phyloP scores from a whole-genome alignment of 1,140 invertebrate genomes.

The Calephelis virginiensis region DNA sequence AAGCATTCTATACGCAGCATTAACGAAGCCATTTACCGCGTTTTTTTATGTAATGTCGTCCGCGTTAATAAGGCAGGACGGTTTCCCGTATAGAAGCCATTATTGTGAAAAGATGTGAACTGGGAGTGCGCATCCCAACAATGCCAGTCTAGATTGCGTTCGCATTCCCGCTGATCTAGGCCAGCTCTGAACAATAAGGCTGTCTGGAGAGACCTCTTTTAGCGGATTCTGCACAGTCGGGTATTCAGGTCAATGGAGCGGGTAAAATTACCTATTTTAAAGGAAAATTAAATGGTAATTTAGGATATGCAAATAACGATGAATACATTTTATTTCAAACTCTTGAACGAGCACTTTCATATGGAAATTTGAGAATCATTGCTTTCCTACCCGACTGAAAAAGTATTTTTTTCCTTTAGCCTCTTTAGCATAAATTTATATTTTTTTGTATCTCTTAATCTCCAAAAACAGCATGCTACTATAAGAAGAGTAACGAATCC shows the following conservation, averaged over 20 bases:
- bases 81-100: constrained; percentile 30
- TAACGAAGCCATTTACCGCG: no score
- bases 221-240: constrained; percentile 47
- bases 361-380: background rate
- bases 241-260: constrained; percentile 63
- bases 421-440: no score
- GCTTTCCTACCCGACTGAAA: background rate
- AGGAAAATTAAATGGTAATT: constrained; percentile 37
- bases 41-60: constrained; percentile 24
- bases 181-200: constrained; percentile 56
- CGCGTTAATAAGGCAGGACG: constrained; percentile 36
- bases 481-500: no score
- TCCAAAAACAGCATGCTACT: no score
- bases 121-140: constrained; percentile 57
- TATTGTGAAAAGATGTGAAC: constrained; percentile 40
- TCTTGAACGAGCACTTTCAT: background rate
- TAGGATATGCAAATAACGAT: constrained; percentile 34
- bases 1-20: background rate
- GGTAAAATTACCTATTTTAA: constrained; percentile 52
- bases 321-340: constrained; percentile 33
- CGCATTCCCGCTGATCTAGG: constrained; percentile 65
- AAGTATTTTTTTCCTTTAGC: no score
- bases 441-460: no score
- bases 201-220: constrained; percentile 58
- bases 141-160: constrained; percentile 66